Percentiles rank a stretch among this genome's conserved stretches.
These are phyloP conservation scores for Heterodera schachtii DNA, from an alignment of 1,140 invertebrate genomes.

Conservation along the genomic window DNA sequence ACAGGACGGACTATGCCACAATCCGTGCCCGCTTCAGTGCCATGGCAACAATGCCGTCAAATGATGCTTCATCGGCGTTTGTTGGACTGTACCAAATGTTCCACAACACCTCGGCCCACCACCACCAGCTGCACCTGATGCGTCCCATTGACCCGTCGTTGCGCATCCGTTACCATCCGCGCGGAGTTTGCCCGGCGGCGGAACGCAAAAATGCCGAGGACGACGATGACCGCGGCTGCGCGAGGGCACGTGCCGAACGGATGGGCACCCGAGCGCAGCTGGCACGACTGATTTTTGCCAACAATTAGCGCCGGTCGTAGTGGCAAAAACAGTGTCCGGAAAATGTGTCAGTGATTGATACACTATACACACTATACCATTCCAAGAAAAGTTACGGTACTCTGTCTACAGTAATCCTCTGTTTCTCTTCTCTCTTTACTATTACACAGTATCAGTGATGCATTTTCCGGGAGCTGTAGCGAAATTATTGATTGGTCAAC, in stretches of 20 bases:
- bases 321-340: too few species aligned
- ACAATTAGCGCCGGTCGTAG: background rate
- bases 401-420: too few species aligned
- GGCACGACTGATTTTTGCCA: conserved; percentile 2
- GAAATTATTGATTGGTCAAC: too few species aligned
- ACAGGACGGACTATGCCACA: conserved; percentile 19
- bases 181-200: conserved; percentile 12
- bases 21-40: background rate
- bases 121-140: conserved; percentile 54
- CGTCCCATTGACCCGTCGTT: conserved; percentile 61
- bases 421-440: too few species aligned
- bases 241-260: background rate
- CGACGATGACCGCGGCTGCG: background rate
- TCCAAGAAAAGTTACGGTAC: too few species aligned
- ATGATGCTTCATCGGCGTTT: background rate
- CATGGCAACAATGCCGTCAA: conserved; percentile 11
- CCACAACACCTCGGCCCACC: background rate
- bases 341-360: too few species aligned
- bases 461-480: too few species aligned
- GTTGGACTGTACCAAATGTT: conserved; percentile 50
- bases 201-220: background rate
- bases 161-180: conserved; percentile 55
- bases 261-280: conserved; percentile 22
- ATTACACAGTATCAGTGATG: too few species aligned
- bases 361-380: too few species aligned